Evolutionary conservation across 2,888 invertebrate species (phyloP).

Genomic region (Rhorus exstirpatorius): DNA sequence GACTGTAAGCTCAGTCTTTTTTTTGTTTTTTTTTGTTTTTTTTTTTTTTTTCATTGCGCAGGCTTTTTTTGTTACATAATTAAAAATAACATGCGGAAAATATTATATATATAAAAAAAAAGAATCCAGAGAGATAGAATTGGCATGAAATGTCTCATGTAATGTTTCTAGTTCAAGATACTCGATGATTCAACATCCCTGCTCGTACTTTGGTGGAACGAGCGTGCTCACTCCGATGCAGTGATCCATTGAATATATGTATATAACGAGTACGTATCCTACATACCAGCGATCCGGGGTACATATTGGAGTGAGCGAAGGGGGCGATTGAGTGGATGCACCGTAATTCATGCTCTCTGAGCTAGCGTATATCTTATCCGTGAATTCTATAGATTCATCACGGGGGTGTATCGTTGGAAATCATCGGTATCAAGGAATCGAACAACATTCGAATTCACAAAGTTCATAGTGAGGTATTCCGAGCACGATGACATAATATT

Average conservation of each 20-base stretch:
- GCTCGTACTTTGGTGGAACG: slow-evolving; percentile 61
- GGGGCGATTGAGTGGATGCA: slow-evolving; percentile 53
- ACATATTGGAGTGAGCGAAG: slow-evolving; percentile 30
- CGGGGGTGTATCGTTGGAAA: slow-evolving; percentile 26
- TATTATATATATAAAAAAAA: not conserved
- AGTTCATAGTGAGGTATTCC: slow-evolving; percentile 14
- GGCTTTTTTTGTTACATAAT: too few species aligned
- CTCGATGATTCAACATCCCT: slow-evolving; percentile 48
- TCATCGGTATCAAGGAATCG: slow-evolving; percentile 49
- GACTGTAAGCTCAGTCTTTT: too few species aligned
- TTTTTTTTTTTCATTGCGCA: too few species aligned
- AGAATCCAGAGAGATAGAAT: not conserved
- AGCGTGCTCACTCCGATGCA: slow-evolving; percentile 55
- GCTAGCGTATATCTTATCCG: slow-evolving; percentile 54
- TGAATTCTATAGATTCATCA: slow-evolving; percentile 58
- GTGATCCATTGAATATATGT: slow-evolving; percentile 66
- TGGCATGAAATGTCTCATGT: slow-evolving; percentile 29
- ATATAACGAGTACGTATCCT: slow-evolving; percentile 58
- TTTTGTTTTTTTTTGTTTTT: too few species aligned
- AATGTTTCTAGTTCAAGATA: slow-evolving; percentile 44
- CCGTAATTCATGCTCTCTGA: slow-evolving; percentile 61
- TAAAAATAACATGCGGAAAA: not conserved
- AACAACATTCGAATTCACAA: slow-evolving; percentile 43
- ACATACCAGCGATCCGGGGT: slow-evolving; percentile 39
- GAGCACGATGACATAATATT: slow-evolving; percentile 2